Evolutionary conservation across 2,797 vertebrate species (phyloP), one percentile per base, ranked within the genome.

Genomic region (Oreortyx pictus): DNA sequence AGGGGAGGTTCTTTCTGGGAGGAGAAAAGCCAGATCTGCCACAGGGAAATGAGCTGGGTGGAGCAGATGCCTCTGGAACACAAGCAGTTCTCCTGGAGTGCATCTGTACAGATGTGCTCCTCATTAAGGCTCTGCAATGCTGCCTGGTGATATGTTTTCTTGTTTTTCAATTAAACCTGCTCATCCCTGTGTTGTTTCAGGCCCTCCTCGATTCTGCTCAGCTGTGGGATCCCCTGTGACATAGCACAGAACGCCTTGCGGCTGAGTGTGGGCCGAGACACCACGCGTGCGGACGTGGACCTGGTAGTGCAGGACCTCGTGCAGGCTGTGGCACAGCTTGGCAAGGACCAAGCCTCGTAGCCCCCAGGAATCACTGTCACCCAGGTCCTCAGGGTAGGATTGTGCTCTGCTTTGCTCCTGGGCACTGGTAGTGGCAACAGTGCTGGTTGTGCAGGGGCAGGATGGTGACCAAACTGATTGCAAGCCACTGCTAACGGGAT

Each of bases 151-250:
- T 23, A 22, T 2, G 31, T 31, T 57, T 50, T 65, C 65, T 71
- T 2, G 0, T 37, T 43, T 29, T 68, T 54, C 0, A 3, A 44
- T 59, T 60, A 57, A 90, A 33, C 12, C n/a, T 2, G 0, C 31
- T 60, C 18, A 29, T 9, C 3, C 25, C 37, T 4, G 7, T 62
- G 5, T 44, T 72, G 90, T 62, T 70, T 14, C 97, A 99, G 99
- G 97, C 98, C 99, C 0, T 99, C 99, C 3, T 98, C 98, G 0
- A 98, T 99, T 95, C 98, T 99, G 50, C 98, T 99, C 91, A 98
- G 96, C 97, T 99, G 98, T 0, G 99, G 99, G 19, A 71, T 99
- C 74, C 97, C 98, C 3, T 66, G 88, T 0, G 97, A 98, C 0
- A 97, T 98, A 93, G 99, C 99, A 0, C 97, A 95, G 62, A 99